Evolutionary conservation across 2,113 vertebrate species (phyloP).

Genomic region (Cochlearius cochlearius): DNA sequence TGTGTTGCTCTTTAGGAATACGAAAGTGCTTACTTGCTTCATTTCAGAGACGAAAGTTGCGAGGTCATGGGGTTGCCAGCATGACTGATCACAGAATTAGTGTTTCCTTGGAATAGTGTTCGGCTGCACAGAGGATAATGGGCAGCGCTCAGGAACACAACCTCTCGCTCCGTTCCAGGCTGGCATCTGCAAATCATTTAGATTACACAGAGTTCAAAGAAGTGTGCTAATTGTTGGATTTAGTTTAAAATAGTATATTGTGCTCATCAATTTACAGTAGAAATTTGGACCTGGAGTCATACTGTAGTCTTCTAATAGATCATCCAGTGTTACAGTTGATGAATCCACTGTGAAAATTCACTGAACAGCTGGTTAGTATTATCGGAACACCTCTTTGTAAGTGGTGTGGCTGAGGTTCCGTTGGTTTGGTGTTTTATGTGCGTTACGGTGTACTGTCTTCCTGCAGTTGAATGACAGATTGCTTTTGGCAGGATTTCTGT

Average conservation of each 20-base stretch:
- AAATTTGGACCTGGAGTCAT: background rate
- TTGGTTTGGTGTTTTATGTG: background rate
- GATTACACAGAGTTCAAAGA: background rate
- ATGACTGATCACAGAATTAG: background rate
- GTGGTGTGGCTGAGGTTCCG: background rate
- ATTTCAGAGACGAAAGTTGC: background rate
- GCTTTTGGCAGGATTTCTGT: conserved; percentile 15
- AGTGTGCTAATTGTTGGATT: background rate
- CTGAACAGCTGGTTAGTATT: background rate
- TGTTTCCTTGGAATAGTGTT: background rate
- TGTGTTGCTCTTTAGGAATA: background rate
- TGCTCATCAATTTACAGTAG: background rate
- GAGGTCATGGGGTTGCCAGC: background rate
- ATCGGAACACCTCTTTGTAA: background rate
- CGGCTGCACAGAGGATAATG: background rate
- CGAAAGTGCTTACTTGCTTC: background rate
- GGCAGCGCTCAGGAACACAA: background rate
- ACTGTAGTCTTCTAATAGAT: background rate
- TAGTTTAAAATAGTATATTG: background rate
- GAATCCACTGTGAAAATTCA: background rate
- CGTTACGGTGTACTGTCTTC: background rate
- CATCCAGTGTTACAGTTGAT: background rate
- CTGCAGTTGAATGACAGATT: background rate
- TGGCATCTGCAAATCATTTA: background rate
- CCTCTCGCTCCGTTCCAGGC: background rate